These are phyloP conservation scores for Drosophila subobscura DNA, from an alignment of 1,140 invertebrate species.

Conservation along the genomic window DNA sequence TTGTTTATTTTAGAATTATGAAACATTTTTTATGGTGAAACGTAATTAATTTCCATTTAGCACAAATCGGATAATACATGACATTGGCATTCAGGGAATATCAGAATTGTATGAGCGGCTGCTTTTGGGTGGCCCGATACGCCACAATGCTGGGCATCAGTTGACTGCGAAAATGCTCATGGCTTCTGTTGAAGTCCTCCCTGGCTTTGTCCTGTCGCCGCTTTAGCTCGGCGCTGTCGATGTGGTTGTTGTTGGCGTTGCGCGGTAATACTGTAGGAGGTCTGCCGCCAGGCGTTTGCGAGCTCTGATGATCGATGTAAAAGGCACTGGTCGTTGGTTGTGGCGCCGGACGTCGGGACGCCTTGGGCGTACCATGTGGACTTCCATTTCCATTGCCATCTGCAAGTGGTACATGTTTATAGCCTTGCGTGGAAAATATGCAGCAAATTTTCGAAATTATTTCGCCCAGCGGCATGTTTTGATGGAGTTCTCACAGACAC, in stretches of 20 bases:
- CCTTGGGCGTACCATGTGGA: conserved; percentile 40
- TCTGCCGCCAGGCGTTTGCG: conserved; percentile 3
- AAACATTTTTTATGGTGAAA: conserved; percentile 27
- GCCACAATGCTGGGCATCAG: conserved; percentile 66
- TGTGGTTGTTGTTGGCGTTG: conserved; percentile 10
- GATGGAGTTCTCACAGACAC: not conserved
- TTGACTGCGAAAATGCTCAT: conserved; percentile 59
- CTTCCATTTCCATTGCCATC: conserved; percentile 54
- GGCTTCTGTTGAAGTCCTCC: conserved; percentile 52
- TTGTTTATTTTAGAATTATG: conserved; percentile 24
- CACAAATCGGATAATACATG: conserved; percentile 48
- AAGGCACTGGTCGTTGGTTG: conserved; percentile 24
- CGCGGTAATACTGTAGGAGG: conserved; percentile 49
- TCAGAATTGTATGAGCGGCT: conserved; percentile 74
- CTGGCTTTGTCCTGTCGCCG: conserved; percentile 13
- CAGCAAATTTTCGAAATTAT: conserved; percentile 40
- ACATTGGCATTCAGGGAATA: conserved; percentile 5
- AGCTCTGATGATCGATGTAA: conserved; percentile 29
- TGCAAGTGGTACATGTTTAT: conserved; percentile 51
- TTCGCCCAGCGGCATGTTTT: conserved; percentile 35
- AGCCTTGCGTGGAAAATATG: conserved; percentile 39
- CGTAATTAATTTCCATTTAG: conserved; percentile 36
- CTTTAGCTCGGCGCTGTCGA: conserved; percentile 24
- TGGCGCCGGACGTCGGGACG: conserved; percentile 7
- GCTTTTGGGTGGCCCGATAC: conserved; percentile 45